These are phyloP conservation scores for Peromyscus melanophrys DNA, from an alignment of 2,797 vertebrate species.

Conservation along the genomic window DNA sequence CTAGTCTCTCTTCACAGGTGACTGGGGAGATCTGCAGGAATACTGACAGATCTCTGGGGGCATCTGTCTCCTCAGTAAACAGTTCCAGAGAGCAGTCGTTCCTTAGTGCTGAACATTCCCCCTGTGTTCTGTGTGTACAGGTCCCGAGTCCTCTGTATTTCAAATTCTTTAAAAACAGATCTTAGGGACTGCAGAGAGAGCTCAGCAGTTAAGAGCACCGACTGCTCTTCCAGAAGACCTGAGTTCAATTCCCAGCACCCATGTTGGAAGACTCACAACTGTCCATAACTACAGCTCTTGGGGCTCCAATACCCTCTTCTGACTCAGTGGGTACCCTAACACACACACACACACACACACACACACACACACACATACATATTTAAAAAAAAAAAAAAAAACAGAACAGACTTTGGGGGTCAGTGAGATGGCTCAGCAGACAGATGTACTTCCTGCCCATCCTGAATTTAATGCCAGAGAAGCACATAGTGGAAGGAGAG, in stretches of 20 bases:
- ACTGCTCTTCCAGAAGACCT: neutral
- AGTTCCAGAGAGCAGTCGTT: neutral
- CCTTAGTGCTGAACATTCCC: neutral
- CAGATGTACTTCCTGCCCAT: no score
- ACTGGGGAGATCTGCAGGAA: neutral
- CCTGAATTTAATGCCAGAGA: no score
- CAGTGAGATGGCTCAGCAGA: no score
- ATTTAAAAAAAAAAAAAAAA: neutral
- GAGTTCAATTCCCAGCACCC: neutral
- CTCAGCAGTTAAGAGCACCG: neutral
- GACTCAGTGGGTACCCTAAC: neutral
- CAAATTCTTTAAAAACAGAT: neutral
- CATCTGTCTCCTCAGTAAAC: neutral
- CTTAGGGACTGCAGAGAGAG: neutral
- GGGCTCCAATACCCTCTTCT: neutral
- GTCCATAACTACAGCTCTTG: neutral
- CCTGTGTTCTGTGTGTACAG: neutral
- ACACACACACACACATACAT: neutral
- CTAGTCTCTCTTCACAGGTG: neutral
- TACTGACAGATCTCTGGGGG: neutral
- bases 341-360: neutral
- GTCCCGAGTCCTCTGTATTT: neutral
- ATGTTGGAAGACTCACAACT: neutral
- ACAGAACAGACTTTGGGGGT: no score
- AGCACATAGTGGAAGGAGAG: no score